Evolutionary conservation across 1,140 invertebrate species (phyloP).

Genomic region (Nephila pilipes): DNA sequence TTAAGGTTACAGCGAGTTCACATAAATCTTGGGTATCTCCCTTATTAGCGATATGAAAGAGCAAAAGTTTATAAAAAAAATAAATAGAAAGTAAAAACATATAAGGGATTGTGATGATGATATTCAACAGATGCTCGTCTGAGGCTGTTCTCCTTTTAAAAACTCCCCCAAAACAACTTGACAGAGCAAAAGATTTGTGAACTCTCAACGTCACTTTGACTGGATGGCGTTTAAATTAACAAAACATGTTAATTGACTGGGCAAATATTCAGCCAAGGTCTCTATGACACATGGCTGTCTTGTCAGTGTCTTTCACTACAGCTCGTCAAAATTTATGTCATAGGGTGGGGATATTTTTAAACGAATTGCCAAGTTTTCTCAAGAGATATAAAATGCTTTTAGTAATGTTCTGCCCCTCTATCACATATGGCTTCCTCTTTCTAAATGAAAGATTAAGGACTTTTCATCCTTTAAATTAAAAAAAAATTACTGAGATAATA

Average conservation of each 20-base stretch:
- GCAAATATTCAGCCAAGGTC: not conserved
- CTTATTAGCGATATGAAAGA: constrained; percentile 30
- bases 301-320: not conserved
- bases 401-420: no score
- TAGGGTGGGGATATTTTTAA: no score
- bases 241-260: not conserved
- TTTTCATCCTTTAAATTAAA: no score
- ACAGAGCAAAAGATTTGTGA: not conserved
- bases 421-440: no score
- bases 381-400: no score
- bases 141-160: not conserved
- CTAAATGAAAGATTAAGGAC: no score
- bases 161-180: constrained; percentile 3
- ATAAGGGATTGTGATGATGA: constrained; percentile 20
- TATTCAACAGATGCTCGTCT: constrained; percentile 23
- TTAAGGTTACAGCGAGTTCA: not conserved
- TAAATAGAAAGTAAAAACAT: not conserved
- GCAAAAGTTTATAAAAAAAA: not conserved
- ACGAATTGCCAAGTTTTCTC: no score
- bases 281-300: not conserved
- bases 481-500: no score
- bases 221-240: not conserved
- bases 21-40: constrained; percentile 30
- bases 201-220: not conserved
- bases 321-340: not conserved